Conservation (phyloP, 2,797 vertebrate genomes). For the Arnoldichthys spilopterus region DNA sequence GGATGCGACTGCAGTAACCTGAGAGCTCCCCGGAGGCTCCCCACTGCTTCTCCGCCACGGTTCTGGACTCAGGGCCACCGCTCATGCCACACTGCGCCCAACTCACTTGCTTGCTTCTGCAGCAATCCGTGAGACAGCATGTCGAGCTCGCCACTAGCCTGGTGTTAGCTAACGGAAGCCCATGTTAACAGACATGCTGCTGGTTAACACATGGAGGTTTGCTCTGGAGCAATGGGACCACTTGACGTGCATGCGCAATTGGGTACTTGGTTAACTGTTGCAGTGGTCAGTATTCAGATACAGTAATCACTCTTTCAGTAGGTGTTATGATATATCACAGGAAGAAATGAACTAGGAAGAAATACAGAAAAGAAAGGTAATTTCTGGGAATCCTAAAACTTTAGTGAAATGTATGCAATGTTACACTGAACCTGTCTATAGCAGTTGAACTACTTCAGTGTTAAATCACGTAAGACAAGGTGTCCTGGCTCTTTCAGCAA, state of each 20-base stretch:
- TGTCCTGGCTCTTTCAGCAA: neutral
- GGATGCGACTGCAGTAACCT: constrained; percentile 81
- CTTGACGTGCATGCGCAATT: neutral
- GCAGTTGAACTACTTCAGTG: neutral
- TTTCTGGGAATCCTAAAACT: neutral
- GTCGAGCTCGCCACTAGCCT: constrained; percentile 21
- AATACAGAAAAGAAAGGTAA: neutral
- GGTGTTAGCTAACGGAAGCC: constrained; percentile 21
- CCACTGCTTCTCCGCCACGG: constrained; percentile 75
- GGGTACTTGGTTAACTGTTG: neutral
- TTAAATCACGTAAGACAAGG: neutral
- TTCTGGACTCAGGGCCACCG: constrained; percentile 75
- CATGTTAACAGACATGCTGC: constrained; percentile 35
- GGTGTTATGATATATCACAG: neutral
- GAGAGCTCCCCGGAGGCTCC: constrained; percentile 79
- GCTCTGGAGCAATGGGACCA: constrained; percentile 21
- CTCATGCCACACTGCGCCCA: constrained; percentile 69
- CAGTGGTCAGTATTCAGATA: neutral
- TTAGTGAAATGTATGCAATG: neutral
- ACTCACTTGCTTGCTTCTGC: constrained; percentile 37
- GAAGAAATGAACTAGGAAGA: neutral
- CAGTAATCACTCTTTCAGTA: neutral
- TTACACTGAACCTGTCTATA: neutral
- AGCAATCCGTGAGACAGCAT: constrained; percentile 57
- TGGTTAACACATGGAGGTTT: constrained; percentile 44